phyloP scores from a whole-genome alignment of 2,797 vertebrate genomes.

The Cottoperca gobio region DNA sequence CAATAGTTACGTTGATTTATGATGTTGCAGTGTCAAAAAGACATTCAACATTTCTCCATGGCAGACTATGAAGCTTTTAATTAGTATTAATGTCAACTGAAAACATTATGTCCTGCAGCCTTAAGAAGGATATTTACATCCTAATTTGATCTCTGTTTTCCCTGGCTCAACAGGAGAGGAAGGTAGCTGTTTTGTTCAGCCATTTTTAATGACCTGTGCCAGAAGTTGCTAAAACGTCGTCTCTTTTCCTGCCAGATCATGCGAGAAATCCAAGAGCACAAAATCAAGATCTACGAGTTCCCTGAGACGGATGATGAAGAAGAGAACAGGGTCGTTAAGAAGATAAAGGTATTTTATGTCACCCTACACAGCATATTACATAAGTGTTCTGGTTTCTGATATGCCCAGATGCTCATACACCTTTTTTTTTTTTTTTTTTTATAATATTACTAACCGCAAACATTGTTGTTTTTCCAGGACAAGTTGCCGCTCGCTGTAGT shows the following conservation, averaged over 20 bases:
- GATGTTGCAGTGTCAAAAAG: too few species aligned
- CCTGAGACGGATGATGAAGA: slow-evolving; percentile 98
- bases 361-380: background rate
- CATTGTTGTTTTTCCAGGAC: slow-evolving; percentile 83
- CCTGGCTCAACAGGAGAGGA: background rate
- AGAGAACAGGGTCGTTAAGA: slow-evolving; percentile 97
- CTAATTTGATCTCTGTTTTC: background rate
- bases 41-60: background rate
- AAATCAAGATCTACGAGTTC: slow-evolving; percentile 99
- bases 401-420: background rate
- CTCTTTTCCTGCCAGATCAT: slow-evolving; percentile 88
- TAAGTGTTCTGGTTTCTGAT: background rate
- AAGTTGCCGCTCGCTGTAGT: slow-evolving; percentile 98
- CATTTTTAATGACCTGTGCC: background rate
- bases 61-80: too few species aligned
- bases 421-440: too few species aligned
- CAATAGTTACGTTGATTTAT: too few species aligned
- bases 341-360: slow-evolving; percentile 90
- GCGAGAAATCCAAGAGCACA: slow-evolving; percentile 99
- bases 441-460: background rate
- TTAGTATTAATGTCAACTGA: too few species aligned
- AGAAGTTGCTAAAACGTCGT: background rate
- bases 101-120: background rate
- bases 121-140: background rate
- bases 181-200: background rate